Evolutionary conservation across 1,140 invertebrate species (phyloP).

Genomic region (Neelides sp.): DNA sequence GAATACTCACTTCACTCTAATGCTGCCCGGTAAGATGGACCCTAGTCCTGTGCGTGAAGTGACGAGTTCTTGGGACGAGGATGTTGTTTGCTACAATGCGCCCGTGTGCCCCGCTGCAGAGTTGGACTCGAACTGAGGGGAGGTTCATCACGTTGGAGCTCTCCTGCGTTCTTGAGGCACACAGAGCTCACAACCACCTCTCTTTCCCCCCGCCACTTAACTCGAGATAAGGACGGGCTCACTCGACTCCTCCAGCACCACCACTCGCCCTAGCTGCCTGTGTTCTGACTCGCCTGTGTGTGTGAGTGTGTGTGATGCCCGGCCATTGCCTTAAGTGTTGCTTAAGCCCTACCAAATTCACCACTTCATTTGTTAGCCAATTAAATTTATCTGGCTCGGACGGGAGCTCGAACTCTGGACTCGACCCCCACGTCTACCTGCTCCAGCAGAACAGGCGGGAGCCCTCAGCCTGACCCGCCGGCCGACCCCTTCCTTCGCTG

Average conservation of each 20-base stretch:
- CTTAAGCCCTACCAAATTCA: neutral
- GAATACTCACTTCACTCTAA: conserved; percentile 33
- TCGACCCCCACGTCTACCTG: conserved; percentile 15
- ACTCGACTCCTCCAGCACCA: too few species aligned
- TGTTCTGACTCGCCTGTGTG: too few species aligned
- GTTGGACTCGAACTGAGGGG: neutral
- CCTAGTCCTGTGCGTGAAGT: conserved; percentile 4
- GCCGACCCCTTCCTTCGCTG: too few species aligned
- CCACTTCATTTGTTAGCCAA: neutral
- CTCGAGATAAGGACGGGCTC: neutral
- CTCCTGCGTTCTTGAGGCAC: neutral
- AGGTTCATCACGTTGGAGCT: neutral
- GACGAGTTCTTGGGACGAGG: neutral
- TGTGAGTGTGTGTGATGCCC: too few species aligned
- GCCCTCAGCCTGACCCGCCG: too few species aligned
- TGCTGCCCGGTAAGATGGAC: conserved; percentile 38
- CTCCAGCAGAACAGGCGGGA: too few species aligned
- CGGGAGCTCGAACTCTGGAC: conserved; percentile 3
- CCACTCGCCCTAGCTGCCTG: too few species aligned
- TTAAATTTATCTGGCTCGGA: conserved; percentile 2
- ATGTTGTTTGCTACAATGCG: neutral
- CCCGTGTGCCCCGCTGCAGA: neutral
- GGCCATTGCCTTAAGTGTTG: too few species aligned
- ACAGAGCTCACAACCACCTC: neutral
- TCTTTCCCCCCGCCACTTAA: neutral